Percentiles rank a stretch among this genome's conserved stretches.
phyloP scores from a whole-genome alignment of 30 jellyfish, hydroid and myxozoan species.

The Sanderia malayensis region DNA sequence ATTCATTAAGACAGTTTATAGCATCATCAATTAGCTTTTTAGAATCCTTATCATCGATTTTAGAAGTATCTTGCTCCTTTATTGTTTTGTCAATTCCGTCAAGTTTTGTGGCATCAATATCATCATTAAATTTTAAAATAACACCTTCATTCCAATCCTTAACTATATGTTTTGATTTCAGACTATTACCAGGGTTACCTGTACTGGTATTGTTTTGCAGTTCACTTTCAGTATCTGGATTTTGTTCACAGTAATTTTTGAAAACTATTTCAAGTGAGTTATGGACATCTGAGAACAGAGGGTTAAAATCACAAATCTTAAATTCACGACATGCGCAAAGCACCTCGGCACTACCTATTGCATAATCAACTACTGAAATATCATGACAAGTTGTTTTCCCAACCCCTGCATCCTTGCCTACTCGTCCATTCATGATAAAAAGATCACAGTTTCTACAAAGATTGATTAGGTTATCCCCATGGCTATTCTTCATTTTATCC shows the following conservation, averaged over 20 bases:
- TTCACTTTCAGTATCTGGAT: not conserved
- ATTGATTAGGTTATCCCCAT: not conserved
- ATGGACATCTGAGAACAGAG: slow-evolving; percentile 5
- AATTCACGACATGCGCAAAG: slow-evolving; percentile 7
- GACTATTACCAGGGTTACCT: not conserved
- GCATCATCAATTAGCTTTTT: not conserved
- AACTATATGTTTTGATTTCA: not conserved
- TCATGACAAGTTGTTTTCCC: slow-evolving; percentile 30
- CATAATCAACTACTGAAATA: slow-evolving; percentile 16
- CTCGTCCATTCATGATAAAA: slow-evolving; percentile 18
- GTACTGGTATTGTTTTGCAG: not conserved
- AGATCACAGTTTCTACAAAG: slow-evolving; percentile 4
- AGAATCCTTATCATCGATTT: not conserved
- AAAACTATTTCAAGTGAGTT: not conserved
- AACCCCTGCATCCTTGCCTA: slow-evolving; percentile 1
- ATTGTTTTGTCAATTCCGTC: not conserved
- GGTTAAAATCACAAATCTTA: slow-evolving; percentile 2
- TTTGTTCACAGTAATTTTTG: no score
- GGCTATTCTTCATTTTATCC: not conserved
- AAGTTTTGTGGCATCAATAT: not conserved
- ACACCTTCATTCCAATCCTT: slow-evolving; percentile 12
- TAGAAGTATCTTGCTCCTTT: not conserved
- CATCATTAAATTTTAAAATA: not conserved
- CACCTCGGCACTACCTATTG: slow-evolving; percentile 16
- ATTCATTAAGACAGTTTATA: not conserved